Base-by-base conservation (phyloP, 2,113 vertebrate genomes). In the Malaclemys terrapin region DNA sequence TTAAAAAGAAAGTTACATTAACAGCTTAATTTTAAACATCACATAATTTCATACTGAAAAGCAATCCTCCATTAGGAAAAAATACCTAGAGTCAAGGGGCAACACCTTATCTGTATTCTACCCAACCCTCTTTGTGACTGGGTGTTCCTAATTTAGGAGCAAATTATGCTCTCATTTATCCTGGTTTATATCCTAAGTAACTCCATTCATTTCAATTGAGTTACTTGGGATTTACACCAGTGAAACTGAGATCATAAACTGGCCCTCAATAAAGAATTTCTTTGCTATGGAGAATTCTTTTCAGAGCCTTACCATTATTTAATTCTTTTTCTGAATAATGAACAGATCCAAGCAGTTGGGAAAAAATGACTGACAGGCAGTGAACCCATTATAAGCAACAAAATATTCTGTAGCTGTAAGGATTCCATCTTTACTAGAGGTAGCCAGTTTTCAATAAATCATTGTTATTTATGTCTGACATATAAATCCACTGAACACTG, bases 121-220 rank as follows among this genome's bases (percentile, higher is more conserved):
- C 72, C 65, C 81, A 50, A 96, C 42, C 35, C 50, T 42, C 24
- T 53, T 92, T 83, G 38, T 93, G 93, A 69, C 95, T 89, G 84
- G 78, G 56, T 84, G 42, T 76, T 95, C 93, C 94, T 95, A 91
- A 97, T 95, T 96, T 91, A 89, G 82, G 90, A 84, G 72, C 65
- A 93, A 93, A 91, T 96, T 91, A 95, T 91, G 75, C 53, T 89
- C 50, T 81, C 53, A 24, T 93, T 97, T 94, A 86, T 76, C 20
- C n/a, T 83, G 49, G 29, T 69, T 47, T 85, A 31, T 80, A n/a
- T 87, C 65, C 76, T 52, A n/a, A 80, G 87, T 87, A 95, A 16
- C 56, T 91, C 81, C 93, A 80, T 89, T 87, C 83, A 24, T 22
- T 95, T 95, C 42, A 8, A 0, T 59, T 79, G 27, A 81, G 69